Evolutionary conservation across 2,797 vertebrate species (phyloP).

Genomic region (Salarias fasciatus): DNA sequence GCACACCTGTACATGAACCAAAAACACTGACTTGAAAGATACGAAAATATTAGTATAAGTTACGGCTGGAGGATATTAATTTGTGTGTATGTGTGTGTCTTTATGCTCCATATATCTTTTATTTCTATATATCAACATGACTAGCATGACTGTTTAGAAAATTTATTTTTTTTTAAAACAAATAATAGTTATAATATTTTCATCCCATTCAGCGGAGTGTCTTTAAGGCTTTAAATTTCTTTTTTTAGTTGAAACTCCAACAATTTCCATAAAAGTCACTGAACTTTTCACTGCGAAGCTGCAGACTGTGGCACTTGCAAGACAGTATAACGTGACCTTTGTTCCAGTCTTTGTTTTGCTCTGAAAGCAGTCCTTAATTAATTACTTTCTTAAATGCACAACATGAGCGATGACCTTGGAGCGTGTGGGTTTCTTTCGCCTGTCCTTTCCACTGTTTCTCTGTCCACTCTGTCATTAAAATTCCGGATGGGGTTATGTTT

Average conservation of each 20-base stretch:
- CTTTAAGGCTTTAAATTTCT: background rate
- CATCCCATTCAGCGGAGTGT: too few species aligned
- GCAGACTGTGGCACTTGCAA: constrained; percentile 12
- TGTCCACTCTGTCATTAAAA: constrained; percentile 68
- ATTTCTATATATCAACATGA: too few species aligned
- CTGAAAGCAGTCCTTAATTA: constrained; percentile 60
- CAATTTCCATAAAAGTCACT: constrained; percentile 6
- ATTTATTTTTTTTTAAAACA: too few species aligned
- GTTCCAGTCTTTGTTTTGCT: constrained; percentile 5
- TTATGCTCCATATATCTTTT: too few species aligned
- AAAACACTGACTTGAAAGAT: too few species aligned
- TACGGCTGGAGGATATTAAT: too few species aligned
- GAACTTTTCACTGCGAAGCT: constrained; percentile 24
- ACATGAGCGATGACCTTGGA: constrained; percentile 77
- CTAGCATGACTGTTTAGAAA: too few species aligned
- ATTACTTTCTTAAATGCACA: constrained; percentile 44
- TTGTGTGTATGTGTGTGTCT: too few species aligned
- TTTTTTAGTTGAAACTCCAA: constrained; percentile 69
- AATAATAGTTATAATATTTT: too few species aligned
- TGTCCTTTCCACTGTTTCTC: constrained; percentile 66
- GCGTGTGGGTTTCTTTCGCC: constrained; percentile 66
- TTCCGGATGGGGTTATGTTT: constrained; percentile 48
- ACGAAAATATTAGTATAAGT: too few species aligned
- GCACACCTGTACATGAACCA: too few species aligned
- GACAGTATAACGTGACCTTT: constrained; percentile 40